Base-by-base conservation (phyloP, 2,888 invertebrate genomes). In the Dicycla oo region DNA sequence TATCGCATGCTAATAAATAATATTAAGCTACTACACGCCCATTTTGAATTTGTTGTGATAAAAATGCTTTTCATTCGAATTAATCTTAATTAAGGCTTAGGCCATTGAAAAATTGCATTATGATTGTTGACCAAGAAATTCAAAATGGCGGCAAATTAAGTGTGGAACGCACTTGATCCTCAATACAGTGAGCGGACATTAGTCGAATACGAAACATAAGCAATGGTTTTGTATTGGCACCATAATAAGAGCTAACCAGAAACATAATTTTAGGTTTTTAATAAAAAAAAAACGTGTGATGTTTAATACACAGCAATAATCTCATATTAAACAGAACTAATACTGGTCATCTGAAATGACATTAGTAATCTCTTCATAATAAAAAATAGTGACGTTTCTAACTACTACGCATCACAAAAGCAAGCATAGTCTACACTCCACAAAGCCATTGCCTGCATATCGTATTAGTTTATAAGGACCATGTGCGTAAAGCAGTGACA, bases 1-100 rank as follows among this genome's bases (percentile, higher is more conserved):
- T 93, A 94, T 84, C 89, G 93, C 95, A 94, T 95, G 95, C 95
- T 95, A 94, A 94, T 95, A 95, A 95, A 95, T 95, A 93, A 93
- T 90, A 90, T 93, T 94, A 94, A 92, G 90, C 93, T 93, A 92
- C 85, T 81, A 81, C 84, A 87, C 88, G 80, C 83, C 88, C 89
- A 85, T 88, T 87, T 89, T 90, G 91, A 90, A 90, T 89, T 87
- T 83, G 81, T 82, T 81, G 84, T 81, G 73, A 71, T 74, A 79
- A 72, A 79, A 77, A 78, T 70, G 63, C 47, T 75, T 73, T 74
- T 34, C 61, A 76, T 73, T 57, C 23, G 34, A 73, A 76, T 71
- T 58, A 66, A 77, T 73, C 49, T 71, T 71, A 72, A 73, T 57
- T 69, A 73, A 58, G 65, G 75, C 74, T 75, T 73, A 53, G 68